Base-by-base conservation (phyloP, 2,113 vertebrate species). In the Brachyhypopomus gauderio region DNA sequence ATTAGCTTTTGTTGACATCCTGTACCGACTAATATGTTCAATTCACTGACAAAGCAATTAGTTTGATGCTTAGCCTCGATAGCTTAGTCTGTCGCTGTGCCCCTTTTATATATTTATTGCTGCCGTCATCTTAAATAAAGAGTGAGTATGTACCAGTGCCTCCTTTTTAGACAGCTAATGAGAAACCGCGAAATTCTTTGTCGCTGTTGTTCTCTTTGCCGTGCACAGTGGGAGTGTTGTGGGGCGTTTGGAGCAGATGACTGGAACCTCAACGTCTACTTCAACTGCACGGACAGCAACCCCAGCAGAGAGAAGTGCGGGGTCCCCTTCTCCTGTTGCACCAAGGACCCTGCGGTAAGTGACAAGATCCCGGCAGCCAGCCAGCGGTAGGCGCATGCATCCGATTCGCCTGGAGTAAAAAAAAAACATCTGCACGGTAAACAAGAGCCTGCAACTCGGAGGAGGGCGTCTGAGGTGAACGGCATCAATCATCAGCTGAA, bases 251-350 rank as follows among this genome's bases (percentile, higher is more conserved):
- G 95, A 89, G 95, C 97, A 0, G 95, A 97, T 70, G 97, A 99
- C 89, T 99, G 97, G 97, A 96, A 99, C 92, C 94, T 98, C 79
- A 99, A 99, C 91, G 96, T 99, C 91, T 99, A 99, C 85, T 99
- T 99, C 89, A 99, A 99, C 90, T 99, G 98, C 89, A 99, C 96
- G 4, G 95, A 98, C 45, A 93, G 89, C 84, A 99, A 99, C 0
- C 95, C 95, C 19, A 98, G 97, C 83, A 92, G 97, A 82, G 97
- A 99, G 85, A 96, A 96, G 82, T 99, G 97, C 9, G 97, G 97
- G 0, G 97, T 99, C 70, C 97, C 97, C 0, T 99, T 99, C 89
- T 99, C 98, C 81, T 99, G 97, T 91, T 99, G 97, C 82, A 97
- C 96, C 85, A 99, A 98, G 89, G 97, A 98, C 79, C 97, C 97